Base-by-base conservation (phyloP, 2,888 invertebrate species). In the Margaritifera margaritifera region DNA sequence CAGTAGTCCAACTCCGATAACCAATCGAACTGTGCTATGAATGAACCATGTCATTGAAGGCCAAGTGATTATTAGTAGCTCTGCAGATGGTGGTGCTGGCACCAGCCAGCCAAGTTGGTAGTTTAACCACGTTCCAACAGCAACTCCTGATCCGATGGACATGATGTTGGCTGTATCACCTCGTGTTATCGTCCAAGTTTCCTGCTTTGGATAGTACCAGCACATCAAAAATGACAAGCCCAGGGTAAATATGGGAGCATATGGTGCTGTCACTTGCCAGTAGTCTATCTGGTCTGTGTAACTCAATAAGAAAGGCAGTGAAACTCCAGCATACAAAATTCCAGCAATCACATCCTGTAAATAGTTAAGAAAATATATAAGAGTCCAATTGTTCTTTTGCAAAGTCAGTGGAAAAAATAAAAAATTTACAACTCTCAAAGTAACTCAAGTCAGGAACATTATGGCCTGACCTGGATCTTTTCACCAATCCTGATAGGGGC, bases 141-240 rank as follows among this genome's bases (percentile, higher is more conserved):
- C 92, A 73, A 96, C 92, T 63, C 96, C 96, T 2, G 83, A 79
- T 27, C 79, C 84, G 27, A 86, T 84, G 11, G 78, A 95, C 77
- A 96, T 92, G 79, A 96, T 94, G 92, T 95, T 94, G 2, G 95
- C 93, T 0, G 97, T 97, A 90, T 97, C 97, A 31, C 96, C 96
- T 86, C 97, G 86, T 2, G 96, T 96, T 11, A 96, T 96, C 65
- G 96, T 96, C 96, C 96, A 96, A 84, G 93, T 94, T 79, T 94
- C 94, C 64, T 95, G 93, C 77, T 93, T 93, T 0, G 97, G 97
- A 89, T 96, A 95, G 87, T 93, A 94, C 57, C 94, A 92, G 74
- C 96, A 93, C 83, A 94, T 92, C 50, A 93, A 89, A 63, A 95
- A 93, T 54, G 93, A 87, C 2, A 92, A 89, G 15, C 95, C 66